Base-by-base conservation (phyloP, 2,113 vertebrate genomes). In the Scophthalmus maximus region DNA sequence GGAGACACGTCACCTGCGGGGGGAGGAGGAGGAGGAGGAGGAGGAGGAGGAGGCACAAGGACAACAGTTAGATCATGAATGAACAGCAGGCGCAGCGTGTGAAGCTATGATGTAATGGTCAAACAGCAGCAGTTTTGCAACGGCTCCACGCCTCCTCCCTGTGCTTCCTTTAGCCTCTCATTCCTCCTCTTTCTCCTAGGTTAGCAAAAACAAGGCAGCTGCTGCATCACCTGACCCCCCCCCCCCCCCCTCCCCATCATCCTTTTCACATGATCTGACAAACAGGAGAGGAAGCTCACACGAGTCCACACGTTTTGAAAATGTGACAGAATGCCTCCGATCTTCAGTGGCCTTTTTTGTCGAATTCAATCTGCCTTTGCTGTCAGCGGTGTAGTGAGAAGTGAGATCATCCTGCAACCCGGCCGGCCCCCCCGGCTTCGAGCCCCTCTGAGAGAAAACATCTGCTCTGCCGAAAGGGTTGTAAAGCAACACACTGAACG, bases 1-100 rank as follows among this genome's bases (percentile, higher is more conserved):
- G 98, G 97, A 89, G 97, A 98, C 86, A 99, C 97, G 95, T 99
- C 98, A 98, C 97, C 98, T 99, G 93, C 49, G 87, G 62, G 66
- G 60, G 57, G 63, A 70, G 26, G 34, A 58, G 36, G 49, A 44
- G 27, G 46, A 52, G 30, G 46, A 82, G 59, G 62, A 64, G 61
- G 36, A 86, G 74, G 58, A 55, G 58, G 36, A 85, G 63, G 65
- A 55, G 51, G 57, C 70, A 79, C 52, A 84, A 44, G 77, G 46
- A 76, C 78, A 79, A 73, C 52, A 66, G 82, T 89, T 71, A 92
- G 75, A 85, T 73, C 77, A 83, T 88, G 78, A 90, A 89, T 89
- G 89, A 89, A 90, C 81, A 85, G 84, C 83, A 80, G 80, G 83
- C 74, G 77, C 78, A 84, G 83, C 81, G 88, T 86, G 91, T 88